These are phyloP conservation scores for Halyomorpha halys DNA, from an alignment of 1,140 invertebrate genomes.

Conservation along the genomic window DNA sequence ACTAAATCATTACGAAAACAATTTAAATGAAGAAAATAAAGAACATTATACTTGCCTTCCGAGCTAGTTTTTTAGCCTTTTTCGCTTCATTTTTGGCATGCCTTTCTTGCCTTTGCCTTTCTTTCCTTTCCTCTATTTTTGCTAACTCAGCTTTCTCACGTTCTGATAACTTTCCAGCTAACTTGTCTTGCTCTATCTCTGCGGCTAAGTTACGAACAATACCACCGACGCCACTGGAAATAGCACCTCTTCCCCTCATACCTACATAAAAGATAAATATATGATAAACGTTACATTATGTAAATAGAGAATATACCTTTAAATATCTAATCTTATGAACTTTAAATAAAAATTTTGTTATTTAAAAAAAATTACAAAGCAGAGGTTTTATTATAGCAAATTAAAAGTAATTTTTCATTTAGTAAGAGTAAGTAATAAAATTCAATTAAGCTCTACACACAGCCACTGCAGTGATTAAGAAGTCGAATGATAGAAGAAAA, in stretches of 20 bases:
- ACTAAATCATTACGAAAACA: too few relatives aligned
- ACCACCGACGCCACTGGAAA: slow-evolving; percentile 20
- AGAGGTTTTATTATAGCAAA: too few relatives aligned
- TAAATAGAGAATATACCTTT: background rate
- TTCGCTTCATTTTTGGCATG: slow-evolving; percentile 28
- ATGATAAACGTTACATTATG: background rate
- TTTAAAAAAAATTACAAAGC: too few relatives aligned
- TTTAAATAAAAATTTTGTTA: background rate
- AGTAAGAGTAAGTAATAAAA: too few relatives aligned
- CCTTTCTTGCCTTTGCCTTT: slow-evolving; percentile 28
- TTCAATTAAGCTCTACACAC: too few relatives aligned
- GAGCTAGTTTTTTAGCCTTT: slow-evolving; percentile 26
- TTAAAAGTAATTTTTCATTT: too few relatives aligned
- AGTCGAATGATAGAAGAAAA: too few relatives aligned
- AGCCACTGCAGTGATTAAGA: too few relatives aligned
- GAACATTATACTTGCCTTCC: slow-evolving; percentile 24
- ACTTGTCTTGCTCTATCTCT: slow-evolving; percentile 17
- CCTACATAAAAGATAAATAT: background rate
- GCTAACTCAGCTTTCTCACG: slow-evolving; percentile 26
- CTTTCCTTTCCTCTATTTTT: slow-evolving; percentile 30
- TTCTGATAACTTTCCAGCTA: slow-evolving; percentile 24
- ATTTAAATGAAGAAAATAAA: too few relatives aligned
- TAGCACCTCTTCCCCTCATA: background rate
- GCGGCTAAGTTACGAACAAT: slow-evolving; percentile 2
- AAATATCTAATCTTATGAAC: background rate